Conservation (phyloP, 2,113 vertebrate genomes). For the Malaclemys terrapin region DNA sequence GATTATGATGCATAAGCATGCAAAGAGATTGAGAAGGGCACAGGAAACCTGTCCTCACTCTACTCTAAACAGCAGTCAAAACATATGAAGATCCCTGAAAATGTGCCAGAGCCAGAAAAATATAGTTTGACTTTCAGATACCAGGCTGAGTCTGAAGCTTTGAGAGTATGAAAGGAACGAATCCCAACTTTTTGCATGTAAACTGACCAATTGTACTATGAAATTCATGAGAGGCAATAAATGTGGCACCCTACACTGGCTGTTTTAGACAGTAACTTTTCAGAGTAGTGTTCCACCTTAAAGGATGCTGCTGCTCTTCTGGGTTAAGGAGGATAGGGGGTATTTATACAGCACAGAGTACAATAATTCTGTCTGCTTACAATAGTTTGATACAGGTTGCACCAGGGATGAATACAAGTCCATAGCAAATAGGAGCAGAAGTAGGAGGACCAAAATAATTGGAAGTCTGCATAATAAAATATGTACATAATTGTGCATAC, state of each 20-base stretch:
- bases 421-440: neutral
- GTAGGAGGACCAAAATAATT: neutral
- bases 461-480: neutral
- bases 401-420: neutral
- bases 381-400: neutral
- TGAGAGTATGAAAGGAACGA: neutral
- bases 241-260: neutral
- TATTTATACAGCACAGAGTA: neutral
- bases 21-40: neutral
- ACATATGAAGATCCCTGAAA: neutral
- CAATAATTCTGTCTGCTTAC: neutral
- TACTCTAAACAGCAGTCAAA: neutral
- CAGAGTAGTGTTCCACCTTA: neutral
- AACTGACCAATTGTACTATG: neutral
- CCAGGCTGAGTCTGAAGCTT: neutral
- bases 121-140: neutral
- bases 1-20: neutral
- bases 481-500: neutral
- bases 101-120: neutral
- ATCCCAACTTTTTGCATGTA: neutral
- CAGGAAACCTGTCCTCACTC: neutral
- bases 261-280: neutral
- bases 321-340: neutral
- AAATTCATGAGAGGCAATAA: neutral
- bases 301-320: neutral